Base-by-base conservation (phyloP, 2,888 invertebrate genomes). In the Galeruca laticollis region DNA sequence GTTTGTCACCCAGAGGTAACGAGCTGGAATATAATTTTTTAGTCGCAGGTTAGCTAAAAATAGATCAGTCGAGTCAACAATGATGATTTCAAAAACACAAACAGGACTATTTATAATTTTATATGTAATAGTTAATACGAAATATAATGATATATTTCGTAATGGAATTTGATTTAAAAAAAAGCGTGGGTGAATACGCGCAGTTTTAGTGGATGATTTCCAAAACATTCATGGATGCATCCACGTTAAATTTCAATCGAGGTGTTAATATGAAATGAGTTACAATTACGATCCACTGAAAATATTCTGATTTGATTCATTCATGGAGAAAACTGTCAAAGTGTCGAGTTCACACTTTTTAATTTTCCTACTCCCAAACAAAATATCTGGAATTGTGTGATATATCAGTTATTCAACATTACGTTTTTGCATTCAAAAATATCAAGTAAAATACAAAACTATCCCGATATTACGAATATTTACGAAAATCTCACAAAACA, bases 51-150 rank as follows among this genome's bases (percentile, higher is more conserved):
- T 4, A 35, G 3, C 62, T 52, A 52, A 63, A 63, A 33, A 63
- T 52, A 52, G 37, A 33, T 18, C 26, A 18, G 37, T 31, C 31
- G 15, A 61, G 20, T 61, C 49, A 54, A 33, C 62, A 52, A 52
- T 63, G 62, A 63, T 63, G 62, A 15, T 63, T 52, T 63, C 18
- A 51, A 52, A 63, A 63, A 63, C 35, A 52, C 40, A 2, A 51
- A 35, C 20, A 26, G 49, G 1, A 54, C 62, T 63, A 63, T 52
- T 52, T 63, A 52, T 63, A 63, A 35, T 35, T 33, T 15, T 2
- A 21, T 52, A 52, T 37, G 62, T 63, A 33, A 63, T 63, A 20
- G 62, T 63, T 51, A 52, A 51, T 51, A 52, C 62, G 62, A 35
- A 63, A 63, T n/a, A 63, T 4, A 40, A 21, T 52, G 52, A 52